Conservation (phyloP, 1,140 invertebrate genomes). For the Drosophila bipectinata region DNA sequence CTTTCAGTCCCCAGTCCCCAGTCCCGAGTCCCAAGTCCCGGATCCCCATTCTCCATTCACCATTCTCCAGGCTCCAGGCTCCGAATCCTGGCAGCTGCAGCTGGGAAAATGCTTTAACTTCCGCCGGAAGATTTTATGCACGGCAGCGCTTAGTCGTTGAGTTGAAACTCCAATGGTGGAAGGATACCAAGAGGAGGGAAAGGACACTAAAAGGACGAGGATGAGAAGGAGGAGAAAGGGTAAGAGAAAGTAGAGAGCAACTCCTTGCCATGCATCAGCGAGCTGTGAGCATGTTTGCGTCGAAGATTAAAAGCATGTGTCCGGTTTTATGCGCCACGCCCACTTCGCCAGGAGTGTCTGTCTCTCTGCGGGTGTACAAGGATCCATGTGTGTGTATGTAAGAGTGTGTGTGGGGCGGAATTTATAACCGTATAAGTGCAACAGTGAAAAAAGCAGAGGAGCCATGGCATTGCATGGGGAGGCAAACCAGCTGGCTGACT, state of each 20-base stretch:
- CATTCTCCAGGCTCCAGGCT: no score
- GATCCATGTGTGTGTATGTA: neutral
- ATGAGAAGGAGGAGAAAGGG: neutral
- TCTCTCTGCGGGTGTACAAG: constrained; percentile 1
- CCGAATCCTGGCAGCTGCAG: constrained; percentile 19
- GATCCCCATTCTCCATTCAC: no score
- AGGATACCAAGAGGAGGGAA: neutral
- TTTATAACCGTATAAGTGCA: constrained; percentile 82
- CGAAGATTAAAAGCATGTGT: constrained; percentile 82
- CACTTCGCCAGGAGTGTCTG: neutral
- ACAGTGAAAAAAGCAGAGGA: constrained; percentile 67
- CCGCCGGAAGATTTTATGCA: constrained; percentile 79
- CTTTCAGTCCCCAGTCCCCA: constrained; percentile 13
- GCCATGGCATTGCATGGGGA: constrained; percentile 19
- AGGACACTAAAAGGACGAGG: neutral
- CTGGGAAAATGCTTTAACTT: constrained; percentile 70
- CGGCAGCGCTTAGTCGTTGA: constrained; percentile 25
- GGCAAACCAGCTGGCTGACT: constrained; percentile 63
- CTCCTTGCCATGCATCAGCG: constrained; percentile 73
- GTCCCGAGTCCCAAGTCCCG: constrained; percentile 28
- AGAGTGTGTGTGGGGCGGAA: constrained; percentile 53
- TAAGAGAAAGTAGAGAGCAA: neutral
- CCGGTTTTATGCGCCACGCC: constrained; percentile 72
- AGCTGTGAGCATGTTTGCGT: constrained; percentile 80
- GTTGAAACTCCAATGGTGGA: constrained; percentile 10